These are phyloP conservation scores for Phoxinus phoxinus DNA, from an alignment of 2,113 vertebrate species.

Conservation along the genomic window DNA sequence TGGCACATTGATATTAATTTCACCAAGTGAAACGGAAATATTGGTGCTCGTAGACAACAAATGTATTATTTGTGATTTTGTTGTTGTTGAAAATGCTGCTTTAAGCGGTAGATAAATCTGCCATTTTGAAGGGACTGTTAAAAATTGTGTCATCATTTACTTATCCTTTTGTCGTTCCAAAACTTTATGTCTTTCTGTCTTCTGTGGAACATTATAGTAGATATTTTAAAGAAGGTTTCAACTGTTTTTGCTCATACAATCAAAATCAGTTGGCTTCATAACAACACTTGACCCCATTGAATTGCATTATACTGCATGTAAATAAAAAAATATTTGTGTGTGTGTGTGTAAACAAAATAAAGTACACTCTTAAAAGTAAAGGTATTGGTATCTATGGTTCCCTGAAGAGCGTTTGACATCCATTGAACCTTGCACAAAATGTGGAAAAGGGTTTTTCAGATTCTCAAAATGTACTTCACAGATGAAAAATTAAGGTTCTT, in stretches of 20 bases:
- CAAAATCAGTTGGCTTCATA: background rate
- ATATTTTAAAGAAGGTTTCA: background rate
- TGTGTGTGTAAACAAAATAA: too few species aligned
- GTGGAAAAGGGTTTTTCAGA: too few species aligned
- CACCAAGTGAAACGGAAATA: background rate
- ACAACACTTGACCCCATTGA: background rate
- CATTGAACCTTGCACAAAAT: too few species aligned
- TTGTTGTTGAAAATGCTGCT: background rate
- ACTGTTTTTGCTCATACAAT: background rate
- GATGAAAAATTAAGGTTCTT: too few species aligned
- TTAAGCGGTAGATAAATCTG: background rate
- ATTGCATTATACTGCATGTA: too few species aligned
- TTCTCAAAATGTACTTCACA: too few species aligned
- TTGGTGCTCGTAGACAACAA: background rate
- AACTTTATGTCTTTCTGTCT: background rate
- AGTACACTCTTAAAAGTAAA: too few species aligned
- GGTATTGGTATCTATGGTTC: too few species aligned
- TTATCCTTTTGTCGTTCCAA: background rate
- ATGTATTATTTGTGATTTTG: background rate
- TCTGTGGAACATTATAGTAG: background rate
- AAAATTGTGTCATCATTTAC: background rate
- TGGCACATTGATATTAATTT: slow-evolving; percentile 25
- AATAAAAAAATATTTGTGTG: too few species aligned
- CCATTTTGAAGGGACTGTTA: background rate
- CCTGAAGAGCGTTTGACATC: too few species aligned